Evolutionary conservation across 2,113 vertebrate species (phyloP), one percentile per base, ranked within the genome.

Genomic region (Ceuthmochares aereus): DNA sequence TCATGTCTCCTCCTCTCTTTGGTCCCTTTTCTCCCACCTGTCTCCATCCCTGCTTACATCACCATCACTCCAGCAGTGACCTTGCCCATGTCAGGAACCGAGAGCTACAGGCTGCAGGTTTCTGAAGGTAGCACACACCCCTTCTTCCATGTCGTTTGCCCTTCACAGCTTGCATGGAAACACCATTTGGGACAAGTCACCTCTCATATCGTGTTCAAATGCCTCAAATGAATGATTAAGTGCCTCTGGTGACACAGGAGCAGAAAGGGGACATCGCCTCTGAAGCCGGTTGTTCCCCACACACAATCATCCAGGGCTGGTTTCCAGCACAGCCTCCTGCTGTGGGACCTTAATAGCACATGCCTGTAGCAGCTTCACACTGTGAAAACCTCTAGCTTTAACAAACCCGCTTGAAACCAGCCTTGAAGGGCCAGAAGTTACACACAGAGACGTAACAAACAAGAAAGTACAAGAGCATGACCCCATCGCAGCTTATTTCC

Each of bases 171-270:
- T 34, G 30, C 30, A 8, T 6, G 34, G 73, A 69, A 92, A 52
- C 1, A 1, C 34, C 19, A 2, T 60, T 52, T 52, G 42, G 45
- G 51, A 64, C 23, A 66, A 55, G 32, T 2, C 2, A 49, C 7
- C 27, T 29, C 82, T 11, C 20, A 1, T 9, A 6, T 7, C 1
- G 0, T 8, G 32, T 59, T 37, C 72, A 42, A 60, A 55, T 1
- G 1, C 30, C 63, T 30, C n/a, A 22, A 42, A 25, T 4, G n/a
- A 62, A 66, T 7, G 13, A 62, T 27, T 30, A 36, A 42, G 29
- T 9, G 42, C 3, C 69, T 42, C 22, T 43, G 42, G 59, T 25
- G 49, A 40, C 0, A 0, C 26, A 59, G 67, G 16, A 84, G 42
- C 70, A 76, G 42, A 40, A 70, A 72, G 36, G 47, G 19, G 20